A percentile compares a stretch with the other conserved stretches of the same genome.
Evolutionary conservation across 2,113 vertebrate species (phyloP).

Genomic region (Psittacula cyanocephala): DNA sequence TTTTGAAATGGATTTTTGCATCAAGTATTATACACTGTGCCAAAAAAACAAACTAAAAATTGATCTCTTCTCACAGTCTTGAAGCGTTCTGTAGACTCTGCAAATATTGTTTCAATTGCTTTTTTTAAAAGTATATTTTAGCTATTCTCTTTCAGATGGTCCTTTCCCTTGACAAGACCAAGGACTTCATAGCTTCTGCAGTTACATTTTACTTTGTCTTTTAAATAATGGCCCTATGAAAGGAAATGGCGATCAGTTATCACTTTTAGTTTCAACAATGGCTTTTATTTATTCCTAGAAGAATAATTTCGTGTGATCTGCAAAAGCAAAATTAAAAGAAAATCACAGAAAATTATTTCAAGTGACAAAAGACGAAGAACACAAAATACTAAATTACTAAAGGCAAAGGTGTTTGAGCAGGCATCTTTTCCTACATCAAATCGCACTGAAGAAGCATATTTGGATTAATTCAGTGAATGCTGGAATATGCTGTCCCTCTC

Average conservation of each 20-base stretch:
- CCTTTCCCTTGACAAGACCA: neutral
- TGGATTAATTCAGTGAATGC: neutral
- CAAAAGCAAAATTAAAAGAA: constrained; percentile 23
- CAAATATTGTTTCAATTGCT: neutral
- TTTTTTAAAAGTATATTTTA: neutral
- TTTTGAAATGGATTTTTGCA: constrained; percentile 23
- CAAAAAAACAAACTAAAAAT: constrained; percentile 3
- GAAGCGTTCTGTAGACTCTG: neutral
- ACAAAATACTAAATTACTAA: neutral
- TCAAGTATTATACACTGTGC: neutral
- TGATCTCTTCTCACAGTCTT: neutral
- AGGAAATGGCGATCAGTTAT: neutral
- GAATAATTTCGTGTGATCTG: neutral
- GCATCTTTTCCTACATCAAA: neutral
- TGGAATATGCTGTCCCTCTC: neutral
- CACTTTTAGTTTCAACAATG: neutral
- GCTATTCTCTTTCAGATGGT: neutral
- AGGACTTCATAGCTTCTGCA: neutral
- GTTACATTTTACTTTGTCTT: neutral
- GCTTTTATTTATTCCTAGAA: neutral
- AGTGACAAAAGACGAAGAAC: neutral
- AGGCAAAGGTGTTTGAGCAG: neutral
- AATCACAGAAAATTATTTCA: neutral
- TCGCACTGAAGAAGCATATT: neutral
- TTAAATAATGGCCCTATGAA: neutral